These are phyloP conservation scores for Arizona elegans DNA, from an alignment of 2,113 vertebrate species.

Conservation along the genomic window DNA sequence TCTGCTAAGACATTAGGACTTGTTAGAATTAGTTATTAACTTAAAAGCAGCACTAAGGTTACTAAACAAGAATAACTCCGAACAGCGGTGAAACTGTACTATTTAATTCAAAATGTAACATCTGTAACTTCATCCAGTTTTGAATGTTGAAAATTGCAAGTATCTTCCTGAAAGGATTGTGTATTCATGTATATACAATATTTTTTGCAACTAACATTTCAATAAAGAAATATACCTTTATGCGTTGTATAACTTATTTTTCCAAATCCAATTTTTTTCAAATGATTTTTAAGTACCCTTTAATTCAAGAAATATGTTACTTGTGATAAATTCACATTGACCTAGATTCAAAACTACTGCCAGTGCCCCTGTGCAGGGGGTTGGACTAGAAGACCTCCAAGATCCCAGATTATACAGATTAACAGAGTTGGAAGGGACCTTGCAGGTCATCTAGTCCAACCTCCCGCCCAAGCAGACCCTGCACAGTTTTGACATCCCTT, in stretches of 20 bases:
- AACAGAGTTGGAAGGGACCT: too few species aligned
- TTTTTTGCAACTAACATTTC: neutral
- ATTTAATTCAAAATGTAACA: neutral
- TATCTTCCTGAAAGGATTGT: neutral
- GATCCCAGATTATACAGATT: neutral
- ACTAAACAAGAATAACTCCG: neutral
- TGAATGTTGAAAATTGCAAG: neutral
- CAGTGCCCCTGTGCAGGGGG: neutral
- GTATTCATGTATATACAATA: neutral
- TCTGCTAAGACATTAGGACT: neutral
- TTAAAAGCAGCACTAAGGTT: neutral
- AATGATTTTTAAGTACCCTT: neutral
- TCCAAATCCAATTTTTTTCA: neutral
- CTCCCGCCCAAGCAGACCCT: too few species aligned
- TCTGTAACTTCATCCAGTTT: neutral
- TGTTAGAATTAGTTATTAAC: neutral
- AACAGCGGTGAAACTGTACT: neutral
- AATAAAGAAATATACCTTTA: neutral
- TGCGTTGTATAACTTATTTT: neutral
- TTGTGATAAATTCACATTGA: neutral
- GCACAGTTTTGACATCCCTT: neutral
- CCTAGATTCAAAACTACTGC: neutral
- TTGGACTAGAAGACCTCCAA: neutral
- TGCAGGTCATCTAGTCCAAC: too few species aligned
- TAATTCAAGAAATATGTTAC: neutral